Percentiles rank a stretch among this genome's conserved stretches.
Conservation (phyloP, 2,113 vertebrate genomes). For the Colinus virginianus region DNA sequence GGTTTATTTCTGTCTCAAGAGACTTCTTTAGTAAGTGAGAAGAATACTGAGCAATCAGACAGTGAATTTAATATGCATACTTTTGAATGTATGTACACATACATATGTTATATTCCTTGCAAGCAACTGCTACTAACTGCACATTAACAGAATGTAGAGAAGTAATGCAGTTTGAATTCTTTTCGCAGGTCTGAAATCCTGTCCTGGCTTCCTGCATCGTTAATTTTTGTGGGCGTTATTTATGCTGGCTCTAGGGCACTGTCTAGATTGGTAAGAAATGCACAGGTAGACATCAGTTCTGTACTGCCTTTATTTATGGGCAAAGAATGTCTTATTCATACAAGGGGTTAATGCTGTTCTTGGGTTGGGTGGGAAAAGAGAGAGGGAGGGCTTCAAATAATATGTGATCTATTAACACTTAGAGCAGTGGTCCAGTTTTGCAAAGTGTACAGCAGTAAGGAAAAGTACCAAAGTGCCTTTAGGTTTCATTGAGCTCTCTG, state of each 20-base stretch:
- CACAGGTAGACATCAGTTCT: background rate
- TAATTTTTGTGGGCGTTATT: conserved; percentile 92
- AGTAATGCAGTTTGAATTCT: conserved; percentile 25
- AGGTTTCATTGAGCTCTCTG: background rate
- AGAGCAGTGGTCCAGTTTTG: background rate
- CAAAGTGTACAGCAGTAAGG: background rate
- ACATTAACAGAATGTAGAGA: background rate
- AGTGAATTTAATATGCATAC: background rate
- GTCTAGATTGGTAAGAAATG: conserved; percentile 86
- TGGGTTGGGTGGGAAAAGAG: background rate
- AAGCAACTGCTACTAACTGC: background rate
- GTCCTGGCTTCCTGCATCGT: conserved; percentile 89
- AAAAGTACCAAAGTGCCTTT: background rate
- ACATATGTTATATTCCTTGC: background rate
- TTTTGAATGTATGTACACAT: background rate
- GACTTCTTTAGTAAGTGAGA: background rate
- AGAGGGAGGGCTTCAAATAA: background rate
- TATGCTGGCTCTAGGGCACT: conserved; percentile 94
- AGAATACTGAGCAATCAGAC: background rate
- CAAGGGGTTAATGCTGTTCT: background rate
- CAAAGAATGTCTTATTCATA: background rate
- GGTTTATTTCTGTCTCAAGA: background rate
- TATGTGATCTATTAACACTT: background rate
- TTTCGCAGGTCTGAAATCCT: conserved; percentile 83
- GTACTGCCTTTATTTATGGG: background rate